phyloP scores from a whole-genome alignment of 2,888 invertebrate species.

The Corbicula japonica region DNA sequence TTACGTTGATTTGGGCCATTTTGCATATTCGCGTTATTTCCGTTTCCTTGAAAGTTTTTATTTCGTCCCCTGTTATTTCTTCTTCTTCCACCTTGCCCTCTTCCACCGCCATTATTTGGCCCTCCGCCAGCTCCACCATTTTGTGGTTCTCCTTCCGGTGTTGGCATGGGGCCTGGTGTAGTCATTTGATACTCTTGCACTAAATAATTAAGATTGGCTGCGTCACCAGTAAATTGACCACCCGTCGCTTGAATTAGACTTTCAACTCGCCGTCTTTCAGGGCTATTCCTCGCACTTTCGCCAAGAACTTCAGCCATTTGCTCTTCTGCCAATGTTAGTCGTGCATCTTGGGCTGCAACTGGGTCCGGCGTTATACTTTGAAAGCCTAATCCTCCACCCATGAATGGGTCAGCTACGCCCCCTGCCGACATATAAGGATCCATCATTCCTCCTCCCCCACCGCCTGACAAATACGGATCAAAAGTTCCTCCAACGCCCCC shows the following conservation, averaged over 20 bases:
- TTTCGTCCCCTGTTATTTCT: conserved; percentile 6
- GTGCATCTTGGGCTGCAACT: conserved; percentile 14
- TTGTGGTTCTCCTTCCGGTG: conserved; percentile 7
- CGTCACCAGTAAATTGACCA: conserved; percentile 45
- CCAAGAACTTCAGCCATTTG: conserved; percentile 55
- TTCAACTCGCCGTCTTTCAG: conserved; percentile 43
- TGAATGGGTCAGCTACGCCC: too few species aligned
- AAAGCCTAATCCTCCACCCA: too few species aligned
- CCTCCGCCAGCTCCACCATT: background rate
- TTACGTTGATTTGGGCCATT: too few species aligned
- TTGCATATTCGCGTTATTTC: too few species aligned
- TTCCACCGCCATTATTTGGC: background rate
- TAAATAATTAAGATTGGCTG: conserved; percentile 43
- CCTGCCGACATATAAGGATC: background rate
- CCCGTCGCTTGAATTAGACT: conserved; percentile 35
- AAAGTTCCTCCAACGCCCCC: background rate
- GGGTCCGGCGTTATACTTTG: conserved; percentile 27
- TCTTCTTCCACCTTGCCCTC: background rate
- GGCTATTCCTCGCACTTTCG: conserved; percentile 40
- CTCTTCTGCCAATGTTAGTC: conserved; percentile 46
- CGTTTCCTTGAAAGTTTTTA: too few species aligned
- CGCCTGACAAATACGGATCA: too few species aligned
- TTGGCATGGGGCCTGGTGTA: conserved; percentile 35
- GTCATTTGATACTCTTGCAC: conserved; percentile 47
- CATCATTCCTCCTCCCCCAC: background rate